Evolutionary conservation across 2,888 invertebrate species (phyloP), one percentile per base, ranked within the genome.

Genomic region (Vanessa cardui): DNA sequence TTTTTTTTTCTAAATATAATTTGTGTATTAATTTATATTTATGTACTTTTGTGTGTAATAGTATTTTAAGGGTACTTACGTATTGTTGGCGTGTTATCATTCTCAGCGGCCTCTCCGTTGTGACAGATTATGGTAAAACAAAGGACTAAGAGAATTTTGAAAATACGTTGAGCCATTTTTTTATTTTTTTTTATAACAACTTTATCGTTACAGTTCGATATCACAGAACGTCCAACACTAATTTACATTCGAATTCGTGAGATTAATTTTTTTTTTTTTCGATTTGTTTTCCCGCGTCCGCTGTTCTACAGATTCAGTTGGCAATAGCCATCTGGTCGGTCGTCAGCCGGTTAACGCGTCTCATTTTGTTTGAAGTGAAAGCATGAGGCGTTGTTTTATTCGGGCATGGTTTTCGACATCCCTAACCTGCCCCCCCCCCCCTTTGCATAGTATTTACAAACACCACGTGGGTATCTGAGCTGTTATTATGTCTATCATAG

Each of bases 321-420:
- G 83, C 83, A 84, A 85, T 85, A 85, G 82, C 79, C 82, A 80
- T 78, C 79, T 73, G 74, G 72, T 79, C 77, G 80, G 78, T 78
- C 74, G 75, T 77, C 80, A 78, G 84, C 78, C 85, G 82, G 76
- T 73, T 76, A 69, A 80, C 83, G 81, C 83, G 84, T 80, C 83
- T 86, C 86, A 86, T 88, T 87, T 87, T 84, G 88, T 87, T 86
- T 86, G 86, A 87, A 86, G 92, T 92, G 92, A 92, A 92, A 92
- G 92, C 91, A 84, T 79, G 80, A 78, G 77, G 79, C 85, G 78
- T 88, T 86, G 88, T 90, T 91, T 87, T 91, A 92, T 90, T 89
- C 83, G 81, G 83, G 81, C 80, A 77, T 77, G 81, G 83, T 91
- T 92, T 92, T 91, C 91, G 91, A 81, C 90, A 91, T 90, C 90